Conservation (phyloP, 2,113 vertebrate species). For the Toxostoma redivivum region DNA sequence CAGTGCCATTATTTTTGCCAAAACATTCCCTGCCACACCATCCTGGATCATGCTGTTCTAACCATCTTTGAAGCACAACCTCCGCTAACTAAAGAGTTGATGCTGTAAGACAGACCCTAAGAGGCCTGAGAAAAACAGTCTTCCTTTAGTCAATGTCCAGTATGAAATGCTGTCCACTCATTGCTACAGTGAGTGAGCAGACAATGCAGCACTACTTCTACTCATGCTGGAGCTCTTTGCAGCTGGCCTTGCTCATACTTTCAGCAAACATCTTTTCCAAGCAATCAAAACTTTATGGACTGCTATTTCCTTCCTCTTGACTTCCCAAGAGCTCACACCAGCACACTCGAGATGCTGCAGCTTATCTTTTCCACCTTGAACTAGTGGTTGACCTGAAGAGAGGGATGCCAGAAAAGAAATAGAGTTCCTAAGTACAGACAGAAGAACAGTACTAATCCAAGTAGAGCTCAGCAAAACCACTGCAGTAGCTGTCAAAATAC, state of each 20-base stretch:
- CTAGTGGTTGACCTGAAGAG: conserved; percentile 62
- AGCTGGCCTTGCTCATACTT: conserved; percentile 51
- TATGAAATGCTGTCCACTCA: neutral
- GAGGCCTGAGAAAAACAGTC: neutral
- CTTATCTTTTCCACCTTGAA: conserved; percentile 78
- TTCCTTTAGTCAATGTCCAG: neutral
- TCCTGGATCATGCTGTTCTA: conserved; percentile 42
- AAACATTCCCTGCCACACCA: conserved; percentile 9
- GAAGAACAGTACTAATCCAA: conserved; percentile 43
- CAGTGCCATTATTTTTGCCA: conserved; percentile 66
- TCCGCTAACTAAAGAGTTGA: neutral
- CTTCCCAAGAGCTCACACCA: conserved; percentile 69
- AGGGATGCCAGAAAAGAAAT: conserved; percentile 70
- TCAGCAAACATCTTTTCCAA: conserved; percentile 54
- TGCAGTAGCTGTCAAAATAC: conserved; percentile 29
- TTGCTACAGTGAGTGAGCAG: neutral
- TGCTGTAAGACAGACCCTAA: neutral
- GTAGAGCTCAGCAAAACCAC: neutral
- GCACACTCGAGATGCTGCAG: conserved; percentile 71
- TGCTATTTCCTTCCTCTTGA: conserved; percentile 73
- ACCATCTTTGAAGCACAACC: conserved; percentile 44
- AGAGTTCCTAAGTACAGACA: conserved; percentile 42
- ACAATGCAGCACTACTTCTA: neutral
- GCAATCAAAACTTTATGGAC: conserved; percentile 67
- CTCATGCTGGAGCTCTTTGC: conserved; percentile 23